phyloP scores from a whole-genome alignment of 2,888 invertebrate species.

The Pammene aurita region DNA sequence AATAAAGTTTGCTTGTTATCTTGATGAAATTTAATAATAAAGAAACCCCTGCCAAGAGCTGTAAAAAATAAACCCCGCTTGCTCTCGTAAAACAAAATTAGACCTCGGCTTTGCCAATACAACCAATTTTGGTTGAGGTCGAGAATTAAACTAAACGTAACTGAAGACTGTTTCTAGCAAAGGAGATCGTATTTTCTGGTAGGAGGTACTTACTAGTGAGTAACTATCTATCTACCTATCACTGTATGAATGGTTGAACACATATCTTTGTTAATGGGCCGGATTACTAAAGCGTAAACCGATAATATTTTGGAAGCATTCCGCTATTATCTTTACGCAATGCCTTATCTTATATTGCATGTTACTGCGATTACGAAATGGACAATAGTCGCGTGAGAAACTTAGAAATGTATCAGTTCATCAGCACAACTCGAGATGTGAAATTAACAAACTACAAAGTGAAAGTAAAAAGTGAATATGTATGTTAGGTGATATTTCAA shows the following conservation, averaged over 20 bases:
- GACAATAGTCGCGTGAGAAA: constrained; percentile 37
- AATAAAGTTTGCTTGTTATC: neutral
- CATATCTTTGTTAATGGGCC: constrained; percentile 7
- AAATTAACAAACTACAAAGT: constrained; percentile 11
- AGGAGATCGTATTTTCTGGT: no score
- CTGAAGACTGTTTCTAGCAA: no score
- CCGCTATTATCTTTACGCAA: constrained; percentile 23
- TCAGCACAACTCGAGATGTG: constrained; percentile 15
- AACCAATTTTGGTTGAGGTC: neutral
- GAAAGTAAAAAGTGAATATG: constrained; percentile 21
- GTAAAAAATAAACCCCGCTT: neutral
- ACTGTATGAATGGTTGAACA: neutral
- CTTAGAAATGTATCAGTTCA: constrained; percentile 27
- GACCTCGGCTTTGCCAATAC: neutral
- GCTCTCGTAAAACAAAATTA: neutral
- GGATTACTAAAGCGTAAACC: constrained; percentile 9
- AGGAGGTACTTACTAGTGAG: no score
- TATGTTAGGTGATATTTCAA: neutral
- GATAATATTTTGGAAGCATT: constrained; percentile 33
- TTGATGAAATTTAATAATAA: neutral
- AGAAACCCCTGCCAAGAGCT: neutral
- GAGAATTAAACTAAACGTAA: neutral
- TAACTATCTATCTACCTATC: no score
- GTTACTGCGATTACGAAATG: constrained; percentile 31
- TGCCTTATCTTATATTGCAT: constrained; percentile 30